These are phyloP conservation scores for Lynx canadensis DNA, from an alignment of 2,113 vertebrate species.

Conservation along the genomic window DNA sequence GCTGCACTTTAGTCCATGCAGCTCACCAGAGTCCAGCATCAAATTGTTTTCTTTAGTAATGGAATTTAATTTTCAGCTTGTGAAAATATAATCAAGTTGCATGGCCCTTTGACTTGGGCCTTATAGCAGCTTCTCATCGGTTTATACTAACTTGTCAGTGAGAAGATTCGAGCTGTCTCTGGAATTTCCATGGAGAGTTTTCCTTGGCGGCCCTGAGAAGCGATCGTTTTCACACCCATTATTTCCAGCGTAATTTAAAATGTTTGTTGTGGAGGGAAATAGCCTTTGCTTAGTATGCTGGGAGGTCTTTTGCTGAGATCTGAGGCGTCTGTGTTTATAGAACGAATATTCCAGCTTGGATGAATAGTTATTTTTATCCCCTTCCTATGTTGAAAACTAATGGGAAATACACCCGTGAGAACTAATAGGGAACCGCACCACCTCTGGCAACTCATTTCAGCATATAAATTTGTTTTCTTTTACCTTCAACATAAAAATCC, in stretches of 20 bases:
- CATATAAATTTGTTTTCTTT: constrained; percentile 85
- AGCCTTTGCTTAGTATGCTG: constrained; percentile 26
- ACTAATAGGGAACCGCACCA: constrained; percentile 58
- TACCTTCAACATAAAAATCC: constrained; percentile 80
- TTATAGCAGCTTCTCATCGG: not conserved
- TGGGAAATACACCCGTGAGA: constrained; percentile 79
- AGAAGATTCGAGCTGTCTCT: constrained; percentile 8
- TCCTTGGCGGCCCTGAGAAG: constrained; percentile 49
- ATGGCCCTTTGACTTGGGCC: constrained; percentile 47
- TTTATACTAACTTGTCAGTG: not conserved
- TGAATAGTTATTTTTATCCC: constrained; percentile 1
- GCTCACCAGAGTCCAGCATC: not conserved
- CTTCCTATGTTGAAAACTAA: constrained; percentile 68
- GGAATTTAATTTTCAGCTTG: constrained; percentile 64
- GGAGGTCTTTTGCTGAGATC: constrained; percentile 44
- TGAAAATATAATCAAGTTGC: constrained; percentile 35
- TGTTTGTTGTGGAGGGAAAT: constrained; percentile 58
- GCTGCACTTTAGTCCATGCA: not conserved
- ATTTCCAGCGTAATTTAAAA: constrained; percentile 69
- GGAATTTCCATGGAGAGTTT: constrained; percentile 56
- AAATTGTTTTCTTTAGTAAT: constrained; percentile 17
- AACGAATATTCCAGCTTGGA: constrained; percentile 51
- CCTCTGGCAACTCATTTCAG: constrained; percentile 79
- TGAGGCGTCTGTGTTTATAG: constrained; percentile 58
- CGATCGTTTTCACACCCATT: constrained; percentile 58